Percentiles rank a stretch among this genome's conserved stretches.
Evolutionary conservation across 2,113 vertebrate species (phyloP).

Genomic region (Grantiella picta): DNA sequence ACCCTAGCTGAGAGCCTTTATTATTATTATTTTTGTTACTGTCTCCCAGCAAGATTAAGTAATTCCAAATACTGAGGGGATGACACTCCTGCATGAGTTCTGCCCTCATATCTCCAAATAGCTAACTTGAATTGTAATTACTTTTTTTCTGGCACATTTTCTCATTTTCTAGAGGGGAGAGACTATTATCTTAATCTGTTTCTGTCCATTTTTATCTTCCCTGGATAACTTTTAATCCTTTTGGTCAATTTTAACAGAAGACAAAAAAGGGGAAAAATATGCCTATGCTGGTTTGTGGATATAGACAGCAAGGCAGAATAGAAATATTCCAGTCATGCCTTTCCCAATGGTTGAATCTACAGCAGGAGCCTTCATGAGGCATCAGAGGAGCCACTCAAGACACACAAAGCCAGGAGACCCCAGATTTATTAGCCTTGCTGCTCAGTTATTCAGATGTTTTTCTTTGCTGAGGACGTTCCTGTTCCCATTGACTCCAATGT

Average conservation of each 20-base stretch:
- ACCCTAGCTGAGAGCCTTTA: neutral
- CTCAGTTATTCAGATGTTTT: neutral
- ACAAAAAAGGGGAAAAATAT: neutral
- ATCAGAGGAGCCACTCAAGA: neutral
- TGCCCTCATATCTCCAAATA: conserved; percentile 16
- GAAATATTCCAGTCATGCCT: neutral
- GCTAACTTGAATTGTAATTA: conserved; percentile 12
- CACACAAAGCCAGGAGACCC: neutral
- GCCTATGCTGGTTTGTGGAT: neutral
- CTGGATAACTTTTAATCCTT: neutral
- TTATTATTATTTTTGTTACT: conserved; percentile 36
- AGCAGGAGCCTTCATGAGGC: neutral
- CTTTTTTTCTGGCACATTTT: neutral
- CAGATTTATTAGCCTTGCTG: neutral
- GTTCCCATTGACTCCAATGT: neutral
- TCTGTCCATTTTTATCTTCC: neutral
- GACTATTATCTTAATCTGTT: neutral
- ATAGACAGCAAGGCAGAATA: neutral
- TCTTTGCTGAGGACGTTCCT: neutral
- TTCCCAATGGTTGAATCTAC: neutral
- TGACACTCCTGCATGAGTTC: conserved; percentile 13
- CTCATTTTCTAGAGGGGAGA: neutral
- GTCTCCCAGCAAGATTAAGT: conserved; percentile 41
- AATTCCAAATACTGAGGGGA: conserved; percentile 19
- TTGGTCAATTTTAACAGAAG: neutral